phyloP scores from a whole-genome alignment of 2,888 invertebrate genomes.

The Cetonia aurata region DNA sequence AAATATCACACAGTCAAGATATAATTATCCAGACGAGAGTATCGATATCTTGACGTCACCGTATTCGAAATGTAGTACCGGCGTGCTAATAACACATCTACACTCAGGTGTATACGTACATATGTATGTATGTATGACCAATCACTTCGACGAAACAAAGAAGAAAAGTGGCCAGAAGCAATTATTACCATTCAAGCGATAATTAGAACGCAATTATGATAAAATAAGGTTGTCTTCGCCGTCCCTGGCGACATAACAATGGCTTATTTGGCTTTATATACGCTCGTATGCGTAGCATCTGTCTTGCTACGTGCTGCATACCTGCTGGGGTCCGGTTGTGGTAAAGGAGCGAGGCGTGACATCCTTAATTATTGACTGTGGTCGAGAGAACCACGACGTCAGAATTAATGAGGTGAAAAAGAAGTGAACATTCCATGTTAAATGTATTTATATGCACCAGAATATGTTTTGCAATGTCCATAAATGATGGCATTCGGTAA shows the following conservation, averaged over 20 bases:
- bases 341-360: too few relatives aligned
- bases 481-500: too few relatives aligned
- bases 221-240: constrained; percentile 34
- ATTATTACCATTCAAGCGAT: constrained; percentile 38
- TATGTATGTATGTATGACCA: not conserved
- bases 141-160: constrained; percentile 19
- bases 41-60: constrained; percentile 25
- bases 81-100: constrained; percentile 14
- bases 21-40: constrained; percentile 32
- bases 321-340: too few relatives aligned
- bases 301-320: not conserved
- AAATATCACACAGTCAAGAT: constrained; percentile 2
- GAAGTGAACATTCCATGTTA: too few relatives aligned
- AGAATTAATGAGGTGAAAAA: too few relatives aligned
- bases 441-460: too few relatives aligned
- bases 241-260: constrained; percentile 34
- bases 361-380: too few relatives aligned
- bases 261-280: constrained; percentile 36
- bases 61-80: constrained; percentile 11
- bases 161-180: constrained; percentile 21
- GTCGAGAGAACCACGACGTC: too few relatives aligned
- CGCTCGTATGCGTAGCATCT: constrained; percentile 29
- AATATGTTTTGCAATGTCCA: too few relatives aligned
- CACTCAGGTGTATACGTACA: too few relatives aligned
- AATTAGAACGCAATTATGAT: constrained; percentile 40